A percentile compares a stretch with the other conserved stretches of the same genome.
phyloP scores from a whole-genome alignment of 2,113 vertebrate genomes.

The Vimba vimba region DNA sequence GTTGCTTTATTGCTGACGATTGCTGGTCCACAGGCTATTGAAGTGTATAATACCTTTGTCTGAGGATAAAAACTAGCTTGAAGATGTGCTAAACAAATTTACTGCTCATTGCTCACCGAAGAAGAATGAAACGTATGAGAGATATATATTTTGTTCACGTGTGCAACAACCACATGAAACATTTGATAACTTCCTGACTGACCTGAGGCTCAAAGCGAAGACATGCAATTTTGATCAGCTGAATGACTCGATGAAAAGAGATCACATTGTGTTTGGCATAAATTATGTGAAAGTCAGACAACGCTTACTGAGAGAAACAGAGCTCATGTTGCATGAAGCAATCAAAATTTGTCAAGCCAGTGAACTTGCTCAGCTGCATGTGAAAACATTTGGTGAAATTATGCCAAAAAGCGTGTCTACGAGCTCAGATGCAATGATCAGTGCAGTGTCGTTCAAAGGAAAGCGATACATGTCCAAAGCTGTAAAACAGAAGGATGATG shows the following conservation, averaged over 20 bases:
- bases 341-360: not conserved
- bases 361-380: slow-evolving; percentile 17
- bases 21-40: slow-evolving; percentile 15
- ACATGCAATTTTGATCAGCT: slow-evolving; percentile 33
- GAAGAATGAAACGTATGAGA: slow-evolving; percentile 33
- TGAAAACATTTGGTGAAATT: slow-evolving; percentile 20
- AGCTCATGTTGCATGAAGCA: not conserved
- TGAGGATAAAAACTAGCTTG: slow-evolving; percentile 24
- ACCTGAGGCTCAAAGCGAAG: slow-evolving; percentile 32
- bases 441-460: not conserved
- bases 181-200: slow-evolving; percentile 3
- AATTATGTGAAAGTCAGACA: slow-evolving; percentile 11
- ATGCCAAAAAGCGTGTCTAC: not conserved
- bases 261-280: slow-evolving; percentile 31
- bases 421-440: not conserved
- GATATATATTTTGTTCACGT: slow-evolving; percentile 18
- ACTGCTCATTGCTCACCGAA: slow-evolving; percentile 42
- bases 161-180: not conserved
- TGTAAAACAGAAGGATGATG: not conserved
- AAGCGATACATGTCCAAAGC: not conserved
- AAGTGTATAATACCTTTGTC: slow-evolving; percentile 33
- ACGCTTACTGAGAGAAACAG: slow-evolving; percentile 14
- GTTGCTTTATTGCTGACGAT: slow-evolving; percentile 27
- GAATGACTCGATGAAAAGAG: slow-evolving; percentile 11
- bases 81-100: slow-evolving; percentile 23